Evolutionary conservation across 1,140 invertebrate genomes (phyloP), one percentile per base, ranked within the genome.

Genomic region (Contarinia nasturtii): DNA sequence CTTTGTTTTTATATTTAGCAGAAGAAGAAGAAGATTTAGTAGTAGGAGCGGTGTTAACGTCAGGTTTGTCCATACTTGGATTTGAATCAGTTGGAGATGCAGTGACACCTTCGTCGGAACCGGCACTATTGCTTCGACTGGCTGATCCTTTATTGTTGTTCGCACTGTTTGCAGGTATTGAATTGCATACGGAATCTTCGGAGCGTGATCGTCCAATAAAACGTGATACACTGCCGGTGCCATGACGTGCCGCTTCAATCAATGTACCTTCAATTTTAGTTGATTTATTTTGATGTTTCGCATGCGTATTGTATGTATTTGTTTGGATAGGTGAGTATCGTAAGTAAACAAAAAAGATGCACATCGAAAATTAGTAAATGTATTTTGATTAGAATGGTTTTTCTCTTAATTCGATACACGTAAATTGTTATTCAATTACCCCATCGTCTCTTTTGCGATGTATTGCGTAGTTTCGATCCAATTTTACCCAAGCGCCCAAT

Each of bases 101-200:
- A 36, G 60, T 64, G 44, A 55, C 54, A 47, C 62, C 63, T 41
- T 65, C 63, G 27, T 64, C 61, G 8, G 63, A 64, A 0, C 56
- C 56, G 10, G 63, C 63, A 53, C 63, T 64, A 48, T 66, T 63
- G 49, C 59, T 61, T 33, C 57, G 56, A 51, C 66, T 66, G 42
- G 61, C 44, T 8, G 33, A 47, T 33, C 21, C 41, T 19, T 19
- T 15, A 10, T 33, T 21, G 36, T 48, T 44, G 44, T 45, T 51
- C 51, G 37, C 48, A 49, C n/a, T 48, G 37, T 40, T 45, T 44
- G 45, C 22, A 48, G 34, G 49, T 48, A 38, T 56, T 45, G 75
- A 75, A 54, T 80, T 79, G 62, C 83, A 87, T 17, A 87, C 81
- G 10, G 84, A 88, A 57, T 87, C 84, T 63, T 87, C 82, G 1